A percentile compares a stretch with the other conserved stretches of the same genome.
Conservation (phyloP, 2,113 vertebrate species). For the Pungitius pungitius region DNA sequence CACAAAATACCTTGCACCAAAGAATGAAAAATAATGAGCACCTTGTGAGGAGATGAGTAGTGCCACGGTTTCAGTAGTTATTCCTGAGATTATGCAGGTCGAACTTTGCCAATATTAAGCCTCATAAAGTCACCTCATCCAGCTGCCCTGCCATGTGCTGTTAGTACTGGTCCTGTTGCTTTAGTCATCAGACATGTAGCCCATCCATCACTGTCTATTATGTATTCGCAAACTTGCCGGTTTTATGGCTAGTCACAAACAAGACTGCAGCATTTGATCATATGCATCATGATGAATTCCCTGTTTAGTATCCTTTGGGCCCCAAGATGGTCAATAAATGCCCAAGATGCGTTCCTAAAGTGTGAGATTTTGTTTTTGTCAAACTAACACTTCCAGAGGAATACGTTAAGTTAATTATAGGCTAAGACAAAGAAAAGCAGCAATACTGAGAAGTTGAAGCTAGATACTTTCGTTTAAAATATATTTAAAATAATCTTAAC, state of each 20-base stretch:
- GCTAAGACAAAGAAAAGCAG: not conserved
- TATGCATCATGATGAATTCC: not conserved
- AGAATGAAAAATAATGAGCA: not conserved
- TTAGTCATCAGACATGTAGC: not conserved
- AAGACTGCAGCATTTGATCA: not conserved
- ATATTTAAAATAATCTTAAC: not conserved
- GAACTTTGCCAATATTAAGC: constrained; percentile 41
- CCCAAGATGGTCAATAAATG: not conserved
- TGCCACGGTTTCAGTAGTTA: constrained; percentile 36
- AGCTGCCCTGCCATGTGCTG: constrained; percentile 5
- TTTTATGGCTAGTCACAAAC: not conserved
- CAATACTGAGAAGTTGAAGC: not conserved
- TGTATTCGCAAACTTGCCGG: not conserved
- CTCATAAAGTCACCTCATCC: constrained; percentile 33
- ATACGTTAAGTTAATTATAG: not conserved
- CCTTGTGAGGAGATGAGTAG: constrained; percentile 1
- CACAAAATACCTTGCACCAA: not conserved
- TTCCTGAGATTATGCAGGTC: constrained; percentile 49
- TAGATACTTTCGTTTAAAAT: not conserved
- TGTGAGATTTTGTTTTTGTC: not conserved
- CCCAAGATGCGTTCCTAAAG: not conserved
- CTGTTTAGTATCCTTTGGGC: not conserved
- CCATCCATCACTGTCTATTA: not conserved
- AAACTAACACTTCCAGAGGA: not conserved
- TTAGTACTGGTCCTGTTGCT: not conserved